Percentiles rank a stretch among this genome's conserved stretches.
Evolutionary conservation across 1,140 invertebrate genomes (phyloP).

Genomic region (Pogonomyrmex barbatus): DNA sequence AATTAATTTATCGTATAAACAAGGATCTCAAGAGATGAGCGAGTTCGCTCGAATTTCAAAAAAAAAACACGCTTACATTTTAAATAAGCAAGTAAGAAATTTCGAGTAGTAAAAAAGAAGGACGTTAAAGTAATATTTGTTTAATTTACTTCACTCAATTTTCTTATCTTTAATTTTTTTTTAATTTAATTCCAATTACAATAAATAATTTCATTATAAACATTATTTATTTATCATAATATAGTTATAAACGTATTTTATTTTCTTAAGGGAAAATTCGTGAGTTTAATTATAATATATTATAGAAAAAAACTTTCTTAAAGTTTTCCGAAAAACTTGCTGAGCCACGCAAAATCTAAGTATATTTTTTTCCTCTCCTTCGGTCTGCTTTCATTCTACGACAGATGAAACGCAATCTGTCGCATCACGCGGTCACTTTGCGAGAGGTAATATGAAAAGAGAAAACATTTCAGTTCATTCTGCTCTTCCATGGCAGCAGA

Average conservation of each 20-base stretch:
- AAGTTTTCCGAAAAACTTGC: neutral
- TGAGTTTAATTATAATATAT: neutral
- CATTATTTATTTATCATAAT: no score
- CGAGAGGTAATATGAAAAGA: constrained; percentile 22
- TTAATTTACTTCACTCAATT: neutral
- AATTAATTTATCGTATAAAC: constrained; percentile 39
- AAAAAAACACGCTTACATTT: neutral
- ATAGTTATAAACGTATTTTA: no score
- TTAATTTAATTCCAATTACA: neutral
- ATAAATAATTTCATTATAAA: no score
- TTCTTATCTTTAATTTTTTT: neutral
- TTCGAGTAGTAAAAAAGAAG: neutral
- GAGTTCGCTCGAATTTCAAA: neutral
- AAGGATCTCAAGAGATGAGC: neutral
- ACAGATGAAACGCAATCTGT: constrained; percentile 32
- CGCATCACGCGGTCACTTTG: neutral
- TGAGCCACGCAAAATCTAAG: neutral
- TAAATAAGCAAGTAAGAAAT: neutral
- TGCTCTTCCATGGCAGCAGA: constrained; percentile 3
- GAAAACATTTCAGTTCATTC: constrained; percentile 11
- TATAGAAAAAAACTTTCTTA: neutral
- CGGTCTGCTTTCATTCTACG: neutral
- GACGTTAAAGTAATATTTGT: neutral
- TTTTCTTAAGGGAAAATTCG: neutral
- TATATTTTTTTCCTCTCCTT: neutral